phyloP scores from a whole-genome alignment of 2,888 invertebrate genomes.

The Folsomia manolachei region DNA sequence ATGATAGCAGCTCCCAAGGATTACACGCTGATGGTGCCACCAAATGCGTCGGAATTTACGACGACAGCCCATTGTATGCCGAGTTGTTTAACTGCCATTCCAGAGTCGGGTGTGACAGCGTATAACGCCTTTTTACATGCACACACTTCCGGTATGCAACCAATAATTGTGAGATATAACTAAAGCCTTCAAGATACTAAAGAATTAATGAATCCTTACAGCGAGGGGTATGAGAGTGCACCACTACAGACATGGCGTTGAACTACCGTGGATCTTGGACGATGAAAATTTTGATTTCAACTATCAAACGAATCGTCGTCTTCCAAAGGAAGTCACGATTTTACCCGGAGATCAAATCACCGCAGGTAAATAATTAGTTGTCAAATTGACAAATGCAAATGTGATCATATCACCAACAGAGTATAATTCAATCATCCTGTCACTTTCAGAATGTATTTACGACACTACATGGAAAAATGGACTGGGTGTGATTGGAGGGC shows the following conservation, averaged over 20 bases:
- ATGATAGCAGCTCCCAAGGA: background rate
- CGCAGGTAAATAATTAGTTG: too few species aligned
- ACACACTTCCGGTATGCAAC: constrained; percentile 11
- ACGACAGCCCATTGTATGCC: background rate
- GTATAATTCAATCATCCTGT: too few species aligned
- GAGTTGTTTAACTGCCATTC: too few species aligned
- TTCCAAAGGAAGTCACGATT: background rate
- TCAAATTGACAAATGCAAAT: too few species aligned
- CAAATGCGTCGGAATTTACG: background rate
- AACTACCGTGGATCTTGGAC: constrained; percentile 18
- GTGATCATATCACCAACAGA: too few species aligned
- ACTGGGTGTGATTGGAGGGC: background rate
- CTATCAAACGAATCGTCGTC: background rate
- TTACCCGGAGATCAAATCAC: constrained; percentile 9
- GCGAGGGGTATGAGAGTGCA: constrained; percentile 11
- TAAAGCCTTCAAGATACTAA: too few species aligned
- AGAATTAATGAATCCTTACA: background rate
- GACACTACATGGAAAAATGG: constrained; percentile 3
- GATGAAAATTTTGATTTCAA: constrained; percentile 15
- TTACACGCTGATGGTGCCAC: background rate
- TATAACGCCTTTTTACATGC: constrained; percentile 7
- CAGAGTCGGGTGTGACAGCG: background rate
- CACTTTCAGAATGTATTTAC: constrained; percentile 17
- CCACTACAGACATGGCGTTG: constrained; percentile 8
- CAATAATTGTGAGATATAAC: too few species aligned